Evolutionary conservation across 2,888 invertebrate species (phyloP).

Genomic region (Slavum lentiscoides): DNA sequence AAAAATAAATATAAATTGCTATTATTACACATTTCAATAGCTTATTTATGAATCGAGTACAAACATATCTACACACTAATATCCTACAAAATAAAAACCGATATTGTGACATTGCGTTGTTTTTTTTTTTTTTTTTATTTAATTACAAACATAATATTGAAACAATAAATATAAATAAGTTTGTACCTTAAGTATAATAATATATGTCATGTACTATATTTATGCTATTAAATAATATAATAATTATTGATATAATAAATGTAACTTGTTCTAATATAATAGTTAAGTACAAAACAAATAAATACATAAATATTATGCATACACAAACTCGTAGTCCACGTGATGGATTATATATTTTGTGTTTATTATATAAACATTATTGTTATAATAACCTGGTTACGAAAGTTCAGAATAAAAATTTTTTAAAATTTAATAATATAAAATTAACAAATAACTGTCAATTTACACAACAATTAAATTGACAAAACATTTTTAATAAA

Average conservation of each 20-base stretch:
- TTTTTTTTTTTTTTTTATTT: not conserved
- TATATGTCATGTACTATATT: constrained; percentile 20
- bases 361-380: constrained; percentile 9
- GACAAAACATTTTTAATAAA: not conserved
- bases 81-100: too few species aligned
- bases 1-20: too few species aligned
- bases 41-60: too few species aligned
- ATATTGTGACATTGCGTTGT: too few species aligned
- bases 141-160: constrained; percentile 38
- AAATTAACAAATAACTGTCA: constrained; percentile 22
- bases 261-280: constrained; percentile 29
- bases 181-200: constrained; percentile 7
- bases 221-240: constrained; percentile 16
- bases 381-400: constrained; percentile 1
- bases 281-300: constrained; percentile 42
- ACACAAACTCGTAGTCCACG: not conserved
- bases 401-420: not conserved
- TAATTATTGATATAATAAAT: constrained; percentile 34
- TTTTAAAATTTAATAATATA: constrained; percentile 22
- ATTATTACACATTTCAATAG: too few species aligned
- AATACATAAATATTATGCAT: constrained; percentile 31
- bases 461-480: constrained; percentile 4
- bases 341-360: not conserved
- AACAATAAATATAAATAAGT: constrained; percentile 40
- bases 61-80: too few species aligned